Evolutionary conservation across 2,888 invertebrate genomes (phyloP).

Genomic region (Brachyptera putata): DNA sequence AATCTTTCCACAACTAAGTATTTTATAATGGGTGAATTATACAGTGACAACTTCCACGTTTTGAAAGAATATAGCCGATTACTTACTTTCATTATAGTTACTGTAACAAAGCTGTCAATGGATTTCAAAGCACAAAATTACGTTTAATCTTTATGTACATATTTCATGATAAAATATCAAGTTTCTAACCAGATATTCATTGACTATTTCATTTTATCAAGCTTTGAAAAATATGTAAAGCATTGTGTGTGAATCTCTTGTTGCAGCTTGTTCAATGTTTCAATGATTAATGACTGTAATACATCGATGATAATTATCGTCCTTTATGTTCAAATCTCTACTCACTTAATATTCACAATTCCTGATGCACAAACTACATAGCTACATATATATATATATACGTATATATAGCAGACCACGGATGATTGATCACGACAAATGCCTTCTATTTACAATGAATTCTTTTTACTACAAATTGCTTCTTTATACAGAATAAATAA

Average conservation of each 20-base stretch:
- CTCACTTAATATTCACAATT: slow-evolving; percentile 10
- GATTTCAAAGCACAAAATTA: too few relatives aligned
- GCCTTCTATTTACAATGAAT: slow-evolving; percentile 18
- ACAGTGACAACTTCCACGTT: not conserved
- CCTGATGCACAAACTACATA: too few relatives aligned
- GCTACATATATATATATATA: too few relatives aligned
- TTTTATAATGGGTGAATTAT: too few relatives aligned
- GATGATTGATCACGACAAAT: not conserved
- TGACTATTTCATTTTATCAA: not conserved
- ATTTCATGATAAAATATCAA: too few relatives aligned
- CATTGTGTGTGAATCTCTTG: not conserved
- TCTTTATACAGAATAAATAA: slow-evolving; percentile 18
- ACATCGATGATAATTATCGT: not conserved
- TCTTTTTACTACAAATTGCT: slow-evolving; percentile 13
- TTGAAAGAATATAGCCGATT: not conserved
- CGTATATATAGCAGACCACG: not conserved
- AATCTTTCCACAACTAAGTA: too few relatives aligned
- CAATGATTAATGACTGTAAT: not conserved
- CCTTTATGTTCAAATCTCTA: too few relatives aligned
- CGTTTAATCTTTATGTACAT: too few relatives aligned
- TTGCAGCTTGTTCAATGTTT: not conserved
- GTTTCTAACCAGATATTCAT: too few relatives aligned
- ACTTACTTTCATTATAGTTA: too few relatives aligned
- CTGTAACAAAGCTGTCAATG: too few relatives aligned
- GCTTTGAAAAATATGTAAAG: slow-evolving; percentile 4